Evolutionary conservation across 53 echinoderm and acorn worm genomes (phyloP), one percentile per base, ranked within the genome.

Genomic region (Mesocentrotus franciscanus): DNA sequence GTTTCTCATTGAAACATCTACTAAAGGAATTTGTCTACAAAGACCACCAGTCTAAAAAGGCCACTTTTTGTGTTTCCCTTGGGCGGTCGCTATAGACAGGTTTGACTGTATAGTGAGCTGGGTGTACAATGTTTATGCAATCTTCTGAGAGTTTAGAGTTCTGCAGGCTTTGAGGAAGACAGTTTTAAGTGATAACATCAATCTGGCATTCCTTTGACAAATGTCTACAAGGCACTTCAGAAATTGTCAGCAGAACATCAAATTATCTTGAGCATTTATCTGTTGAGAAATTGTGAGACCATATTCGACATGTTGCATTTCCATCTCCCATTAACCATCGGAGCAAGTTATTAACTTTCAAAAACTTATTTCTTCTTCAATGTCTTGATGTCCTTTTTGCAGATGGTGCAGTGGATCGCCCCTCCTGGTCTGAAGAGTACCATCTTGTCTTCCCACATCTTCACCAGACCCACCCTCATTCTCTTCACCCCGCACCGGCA

Each of bases 381-480:
- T 71, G 16, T 74, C 18, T 30, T 74, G 32, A 1, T 81, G 36
- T 42, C 17, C 18, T 81, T 36, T 58, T 87, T 58, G 18, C 66
- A 97, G 98, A 85, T 97, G 59, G 95, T 97, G 33, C 95, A 95
- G 59, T 98, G 99, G 99, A 75, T 98, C 18, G 92, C 97, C 9
- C 99, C 99, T 42, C 95, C 97, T 18, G 96, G 97, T 0, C 95
- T 97, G 22, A 98, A 99, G 94, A 99, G 98, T 84, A 95, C 96
- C 56, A 98, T 97, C 71, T 87, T 99, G 87, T 97, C 98, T 9
- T 90, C 94, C 26, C 97, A 98, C 78, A 49, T 99, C 66, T 49
- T 58, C 59, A 64, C 81, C 9, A 57, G 92, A 12, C 98, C 99
- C 10, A 95, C 97, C 49, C 87, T 98, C 16, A 85, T 98, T 4